Conservation (phyloP, 2,888 invertebrate species). For the Toxonevra muliebris region DNA sequence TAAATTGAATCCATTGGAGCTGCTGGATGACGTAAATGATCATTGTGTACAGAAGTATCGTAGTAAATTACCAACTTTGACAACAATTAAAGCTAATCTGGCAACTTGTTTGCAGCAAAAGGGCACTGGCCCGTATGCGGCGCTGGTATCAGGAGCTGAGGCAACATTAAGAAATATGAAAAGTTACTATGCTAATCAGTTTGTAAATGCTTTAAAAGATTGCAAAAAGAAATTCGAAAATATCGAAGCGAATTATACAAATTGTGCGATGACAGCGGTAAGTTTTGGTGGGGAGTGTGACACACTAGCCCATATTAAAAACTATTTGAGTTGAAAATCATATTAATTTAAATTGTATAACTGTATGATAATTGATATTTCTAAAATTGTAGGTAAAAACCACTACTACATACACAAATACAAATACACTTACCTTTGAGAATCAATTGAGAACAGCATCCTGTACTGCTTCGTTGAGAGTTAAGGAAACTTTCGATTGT, state of each 20-base stretch:
- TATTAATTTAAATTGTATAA: background rate
- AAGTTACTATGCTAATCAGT: constrained; percentile 33
- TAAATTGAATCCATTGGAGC: constrained; percentile 38
- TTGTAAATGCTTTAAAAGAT: constrained; percentile 32
- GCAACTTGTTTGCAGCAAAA: constrained; percentile 28
- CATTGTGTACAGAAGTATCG: constrained; percentile 41
- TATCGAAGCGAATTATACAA: constrained; percentile 34
- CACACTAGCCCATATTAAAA: too few relatives aligned
- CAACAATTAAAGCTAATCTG: constrained; percentile 27
- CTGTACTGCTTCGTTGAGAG: constrained; percentile 34
- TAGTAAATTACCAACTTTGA: constrained; percentile 28
- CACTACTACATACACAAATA: constrained; percentile 26
- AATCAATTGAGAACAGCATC: constrained; percentile 35
- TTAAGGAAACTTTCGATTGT: constrained; percentile 40
- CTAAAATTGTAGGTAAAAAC: constrained; percentile 30
- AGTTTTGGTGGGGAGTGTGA: too few relatives aligned
- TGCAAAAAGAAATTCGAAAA: constrained; percentile 35
- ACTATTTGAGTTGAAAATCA: too few relatives aligned
- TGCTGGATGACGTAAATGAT: constrained; percentile 39
- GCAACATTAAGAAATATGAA: constrained; percentile 36
- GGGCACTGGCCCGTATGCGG: constrained; percentile 25
- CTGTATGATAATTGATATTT: too few relatives aligned
- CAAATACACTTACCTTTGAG: constrained; percentile 35
- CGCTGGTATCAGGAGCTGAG: constrained; percentile 28
- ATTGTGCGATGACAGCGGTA: constrained; percentile 34